These are phyloP conservation scores for Watersipora subatra DNA, from an alignment of 1,140 invertebrate genomes.

Conservation along the genomic window DNA sequence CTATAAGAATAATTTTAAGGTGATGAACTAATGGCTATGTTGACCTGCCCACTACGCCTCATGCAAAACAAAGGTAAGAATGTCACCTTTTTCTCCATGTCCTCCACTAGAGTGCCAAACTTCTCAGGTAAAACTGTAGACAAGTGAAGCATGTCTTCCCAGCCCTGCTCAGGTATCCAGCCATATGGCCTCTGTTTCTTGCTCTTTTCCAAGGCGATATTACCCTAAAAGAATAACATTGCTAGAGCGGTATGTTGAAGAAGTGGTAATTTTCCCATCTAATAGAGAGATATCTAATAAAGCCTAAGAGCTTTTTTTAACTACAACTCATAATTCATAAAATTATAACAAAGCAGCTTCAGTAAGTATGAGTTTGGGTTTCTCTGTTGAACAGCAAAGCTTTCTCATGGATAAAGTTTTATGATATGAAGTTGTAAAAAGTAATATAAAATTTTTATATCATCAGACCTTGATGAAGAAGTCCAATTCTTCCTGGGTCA, in stretches of 20 bases:
- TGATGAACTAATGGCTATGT: too few species aligned
- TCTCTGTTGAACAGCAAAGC: too few species aligned
- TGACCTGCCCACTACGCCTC: too few species aligned
- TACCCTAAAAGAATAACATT: conserved; percentile 46
- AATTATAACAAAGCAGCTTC: too few species aligned
- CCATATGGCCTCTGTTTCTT: conserved; percentile 48
- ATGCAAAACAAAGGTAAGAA: too few species aligned
- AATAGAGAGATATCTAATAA: not conserved
- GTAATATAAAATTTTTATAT: too few species aligned
- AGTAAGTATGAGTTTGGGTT: too few species aligned
- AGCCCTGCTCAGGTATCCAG: conserved; percentile 59
- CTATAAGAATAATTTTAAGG: not conserved
- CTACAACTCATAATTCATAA: too few species aligned
- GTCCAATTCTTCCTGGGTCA: conserved; percentile 61
- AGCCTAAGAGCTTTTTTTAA: not conserved
- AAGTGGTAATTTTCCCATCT: too few species aligned
- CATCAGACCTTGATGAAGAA: conserved; percentile 79
- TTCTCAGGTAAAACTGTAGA: conserved; percentile 51
- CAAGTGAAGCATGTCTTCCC: conserved; percentile 66
- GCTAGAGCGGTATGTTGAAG: not conserved
- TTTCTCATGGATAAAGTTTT: too few species aligned
- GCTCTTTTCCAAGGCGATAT: conserved; percentile 60
- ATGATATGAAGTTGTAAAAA: too few species aligned
- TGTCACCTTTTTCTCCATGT: conserved; percentile 47
- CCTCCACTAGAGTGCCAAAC: conserved; percentile 53